A percentile compares a stretch with the other conserved stretches of the same genome.
Conservation (phyloP, 2,797 vertebrate species). For the Xenopus petersii region DNA sequence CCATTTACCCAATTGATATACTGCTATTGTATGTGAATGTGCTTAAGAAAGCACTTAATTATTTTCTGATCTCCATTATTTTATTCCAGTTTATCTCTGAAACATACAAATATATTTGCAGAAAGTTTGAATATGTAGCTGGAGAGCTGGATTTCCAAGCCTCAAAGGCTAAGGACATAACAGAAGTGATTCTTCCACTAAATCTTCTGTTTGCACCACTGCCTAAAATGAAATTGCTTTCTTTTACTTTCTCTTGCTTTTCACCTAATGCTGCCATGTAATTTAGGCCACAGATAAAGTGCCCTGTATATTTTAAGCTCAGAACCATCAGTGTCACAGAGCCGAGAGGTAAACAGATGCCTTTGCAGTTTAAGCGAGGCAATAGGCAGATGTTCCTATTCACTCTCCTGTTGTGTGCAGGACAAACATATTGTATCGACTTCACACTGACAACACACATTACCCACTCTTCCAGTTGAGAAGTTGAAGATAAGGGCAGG, state of each 20-base stretch:
- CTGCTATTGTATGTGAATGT: too few relatives aligned
- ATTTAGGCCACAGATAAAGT: slow-evolving; percentile 80
- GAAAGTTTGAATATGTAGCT: not conserved
- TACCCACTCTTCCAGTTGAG: slow-evolving; percentile 67
- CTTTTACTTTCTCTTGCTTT: slow-evolving; percentile 55
- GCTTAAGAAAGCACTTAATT: too few relatives aligned
- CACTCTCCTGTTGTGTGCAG: slow-evolving; percentile 64
- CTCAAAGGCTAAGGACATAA: slow-evolving; percentile 40
- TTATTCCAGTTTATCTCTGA: not conserved
- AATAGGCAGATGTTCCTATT: slow-evolving; percentile 76
- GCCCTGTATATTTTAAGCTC: slow-evolving; percentile 77
- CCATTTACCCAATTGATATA: too few relatives aligned
- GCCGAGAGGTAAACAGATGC: slow-evolving; percentile 88
- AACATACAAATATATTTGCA: not conserved
- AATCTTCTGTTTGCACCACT: slow-evolving; percentile 50
- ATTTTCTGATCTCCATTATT: too few relatives aligned
- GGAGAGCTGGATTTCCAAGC: slow-evolving; percentile 40
- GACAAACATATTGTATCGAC: slow-evolving; percentile 74
- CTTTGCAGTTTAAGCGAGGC: slow-evolving; percentile 70
- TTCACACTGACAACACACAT: slow-evolving; percentile 76
- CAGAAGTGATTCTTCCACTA: slow-evolving; percentile 31
- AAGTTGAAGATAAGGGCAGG: slow-evolving; percentile 65
- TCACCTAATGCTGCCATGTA: slow-evolving; percentile 63
- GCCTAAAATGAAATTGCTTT: slow-evolving; percentile 56
- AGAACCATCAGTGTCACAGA: slow-evolving; percentile 83